phyloP scores from a whole-genome alignment of 1,140 invertebrate genomes.

The Caenorhabditis remanei region DNA sequence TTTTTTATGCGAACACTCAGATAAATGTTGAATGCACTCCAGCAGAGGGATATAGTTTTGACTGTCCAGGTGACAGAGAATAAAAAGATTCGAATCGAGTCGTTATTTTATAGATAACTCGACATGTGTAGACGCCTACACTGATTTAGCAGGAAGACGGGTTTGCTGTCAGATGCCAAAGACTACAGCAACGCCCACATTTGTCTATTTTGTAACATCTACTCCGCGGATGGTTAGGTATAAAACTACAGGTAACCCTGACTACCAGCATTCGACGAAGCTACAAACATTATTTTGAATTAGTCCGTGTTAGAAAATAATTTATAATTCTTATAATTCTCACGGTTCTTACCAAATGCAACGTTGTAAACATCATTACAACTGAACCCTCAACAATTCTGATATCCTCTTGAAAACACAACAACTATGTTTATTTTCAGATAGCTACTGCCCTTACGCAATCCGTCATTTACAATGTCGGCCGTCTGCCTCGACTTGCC shows the following conservation, averaged over 20 bases:
- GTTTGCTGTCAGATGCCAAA: conserved; percentile 51
- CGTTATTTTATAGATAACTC: background rate
- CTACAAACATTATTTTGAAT: no score
- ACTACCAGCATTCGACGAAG: no score
- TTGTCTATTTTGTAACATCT: conserved; percentile 26
- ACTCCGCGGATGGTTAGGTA: conserved; percentile 11
- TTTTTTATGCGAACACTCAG: conserved; percentile 49
- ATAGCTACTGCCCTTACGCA: conserved; percentile 21
- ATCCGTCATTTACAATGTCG: conserved; percentile 22
- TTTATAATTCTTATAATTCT: no score
- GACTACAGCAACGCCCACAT: conserved; percentile 16
- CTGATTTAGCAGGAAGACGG: conserved; percentile 30
- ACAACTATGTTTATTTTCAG: background rate
- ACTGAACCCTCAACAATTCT: no score
- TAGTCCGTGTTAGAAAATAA: no score
- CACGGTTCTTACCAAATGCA: no score
- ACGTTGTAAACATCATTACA: background rate
- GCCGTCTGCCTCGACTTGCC: conserved; percentile 16
- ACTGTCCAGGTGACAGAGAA: conserved; percentile 1
- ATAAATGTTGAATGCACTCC: conserved; percentile 51
- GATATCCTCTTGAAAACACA: no score
- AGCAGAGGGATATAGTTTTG: conserved; percentile 39
- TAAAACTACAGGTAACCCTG: conserved; percentile 11
- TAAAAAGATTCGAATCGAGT: background rate
- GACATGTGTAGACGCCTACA: conserved; percentile 32